Conservation (phyloP, 2,113 vertebrate genomes). For the Microcebus ravelobensis region DNA sequence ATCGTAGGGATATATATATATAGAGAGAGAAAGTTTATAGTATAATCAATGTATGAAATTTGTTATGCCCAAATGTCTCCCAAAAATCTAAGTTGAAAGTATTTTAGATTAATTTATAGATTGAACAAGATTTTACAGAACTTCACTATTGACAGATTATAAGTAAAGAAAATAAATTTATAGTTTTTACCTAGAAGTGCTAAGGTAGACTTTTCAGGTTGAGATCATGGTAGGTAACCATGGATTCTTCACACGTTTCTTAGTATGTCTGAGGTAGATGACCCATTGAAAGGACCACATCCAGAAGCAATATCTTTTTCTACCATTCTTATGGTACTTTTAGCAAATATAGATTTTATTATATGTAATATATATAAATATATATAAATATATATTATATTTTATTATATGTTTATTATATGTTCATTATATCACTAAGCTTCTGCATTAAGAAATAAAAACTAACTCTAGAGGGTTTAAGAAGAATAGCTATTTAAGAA, state of each 20-base stretch:
- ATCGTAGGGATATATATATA: background rate
- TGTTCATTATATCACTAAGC: background rate
- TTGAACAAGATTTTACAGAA: background rate
- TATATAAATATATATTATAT: too few species aligned
- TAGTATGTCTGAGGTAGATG: background rate
- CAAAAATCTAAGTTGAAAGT: background rate
- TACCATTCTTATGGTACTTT: background rate
- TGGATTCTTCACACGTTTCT: background rate
- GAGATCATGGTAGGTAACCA: background rate
- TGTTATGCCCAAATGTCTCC: background rate
- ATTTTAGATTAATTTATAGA: constrained; percentile 20
- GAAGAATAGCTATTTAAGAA: background rate
- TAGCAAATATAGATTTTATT: background rate
- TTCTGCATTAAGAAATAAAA: constrained; percentile 29
- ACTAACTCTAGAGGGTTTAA: background rate
- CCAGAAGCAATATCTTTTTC: background rate
- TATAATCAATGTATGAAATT: background rate
- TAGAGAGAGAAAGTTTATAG: background rate
- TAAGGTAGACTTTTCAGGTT: background rate
- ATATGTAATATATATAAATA: too few species aligned
- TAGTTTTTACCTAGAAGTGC: background rate
- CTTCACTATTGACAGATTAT: background rate
- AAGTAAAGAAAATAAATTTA: background rate
- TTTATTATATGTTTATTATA: too few species aligned
- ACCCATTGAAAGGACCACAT: background rate